A percentile compares a stretch with the other conserved stretches of the same genome.
phyloP scores from a whole-genome alignment of 2,113 vertebrate genomes.

The Sapajus apella region DNA sequence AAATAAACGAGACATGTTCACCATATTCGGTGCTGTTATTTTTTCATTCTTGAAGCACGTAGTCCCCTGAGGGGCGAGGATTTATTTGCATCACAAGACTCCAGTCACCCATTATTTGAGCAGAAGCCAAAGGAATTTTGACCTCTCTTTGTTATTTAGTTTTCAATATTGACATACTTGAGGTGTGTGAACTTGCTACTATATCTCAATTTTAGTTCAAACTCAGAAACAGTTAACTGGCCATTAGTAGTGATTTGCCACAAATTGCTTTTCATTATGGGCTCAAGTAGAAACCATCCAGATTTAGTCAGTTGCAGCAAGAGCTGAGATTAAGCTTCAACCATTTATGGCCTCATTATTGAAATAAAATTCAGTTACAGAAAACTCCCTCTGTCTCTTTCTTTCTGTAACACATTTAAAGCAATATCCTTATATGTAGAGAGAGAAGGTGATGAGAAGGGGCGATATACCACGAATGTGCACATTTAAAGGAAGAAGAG shows the following conservation, averaged over 20 bases:
- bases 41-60: background rate
- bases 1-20: background rate
- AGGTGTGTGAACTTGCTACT: background rate
- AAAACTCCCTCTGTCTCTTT: background rate
- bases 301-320: background rate
- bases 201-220: background rate
- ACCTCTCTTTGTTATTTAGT: background rate
- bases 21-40: background rate
- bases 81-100: background rate
- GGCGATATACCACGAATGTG: accelerated
- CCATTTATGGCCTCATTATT: background rate
- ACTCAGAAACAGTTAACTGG: background rate
- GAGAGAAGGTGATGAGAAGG: background rate
- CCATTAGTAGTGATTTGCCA: background rate
- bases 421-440: background rate
- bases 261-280: background rate
- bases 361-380: background rate
- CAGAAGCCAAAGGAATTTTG: background rate
- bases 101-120: too few species aligned
- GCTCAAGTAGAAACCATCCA: background rate
- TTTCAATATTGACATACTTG: background rate
- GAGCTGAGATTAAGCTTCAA: background rate
- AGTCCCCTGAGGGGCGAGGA: too few species aligned
- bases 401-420: background rate
- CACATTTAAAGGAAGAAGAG: background rate